Base-by-base conservation (phyloP, 2,113 vertebrate species). In the Vireo altiloquus region DNA sequence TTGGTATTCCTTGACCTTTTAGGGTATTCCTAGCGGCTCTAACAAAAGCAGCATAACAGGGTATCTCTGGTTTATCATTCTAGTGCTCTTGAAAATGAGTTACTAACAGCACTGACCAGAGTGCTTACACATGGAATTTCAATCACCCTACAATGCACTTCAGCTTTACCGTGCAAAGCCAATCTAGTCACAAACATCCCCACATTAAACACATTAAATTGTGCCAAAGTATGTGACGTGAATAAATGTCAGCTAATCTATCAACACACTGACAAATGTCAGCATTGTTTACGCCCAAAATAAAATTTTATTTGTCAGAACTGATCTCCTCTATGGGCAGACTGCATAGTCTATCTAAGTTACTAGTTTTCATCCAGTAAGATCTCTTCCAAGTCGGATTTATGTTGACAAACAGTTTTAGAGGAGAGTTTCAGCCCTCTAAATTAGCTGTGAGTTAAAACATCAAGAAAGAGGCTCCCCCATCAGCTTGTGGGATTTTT, bases 161-260 rank as follows among this genome's bases (percentile, higher is more conserved):
- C 81, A 95, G 81, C 87, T 94, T 92, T 82, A 83, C 47, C 8
- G 11, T 87, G 77, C 83, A 84, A 89, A 97, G 76, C 81, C 89
- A 68, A 68, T 75, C 81, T 66, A 90, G 65, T 89, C 56, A 54
- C 46, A 70, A 84, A 78, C 80, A 92, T 86, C 94, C 92, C 90
- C 92, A 74, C 64, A 65, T 42, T 47, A 77, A 91, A 85, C 82
- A 90, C 64, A 69, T 46, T 25, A 81, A 95, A 90, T 70, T 82
- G 81, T 89, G 89, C 80, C 49, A 5, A 85, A 94, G 74, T 83
- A 70, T 18, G 35, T 23, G 47, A 79, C 9, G 77, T 68, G 91
- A 93, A 85, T 65, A 78, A 75, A 71, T 13, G 53, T 40, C 78
- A 94, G 61, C 85, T 93, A 49, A 82, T 56, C 85, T 82, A 82